A percentile compares a stretch with the other conserved stretches of the same genome.
Conservation (phyloP, 2,888 invertebrate species). For the Rotaria socialis region DNA sequence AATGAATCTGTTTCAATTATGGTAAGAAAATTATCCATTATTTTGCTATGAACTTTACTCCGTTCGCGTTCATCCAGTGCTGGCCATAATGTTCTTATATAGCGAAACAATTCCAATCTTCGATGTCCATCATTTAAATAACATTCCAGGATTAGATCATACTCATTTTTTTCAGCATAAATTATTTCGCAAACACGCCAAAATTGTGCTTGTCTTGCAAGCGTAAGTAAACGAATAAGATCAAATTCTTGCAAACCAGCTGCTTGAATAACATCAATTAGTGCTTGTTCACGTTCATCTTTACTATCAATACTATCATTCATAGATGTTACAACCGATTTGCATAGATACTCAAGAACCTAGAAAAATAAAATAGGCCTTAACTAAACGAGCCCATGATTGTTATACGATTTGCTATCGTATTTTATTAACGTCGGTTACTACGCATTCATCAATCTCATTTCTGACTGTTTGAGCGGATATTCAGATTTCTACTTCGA, state of each 20-base stretch:
- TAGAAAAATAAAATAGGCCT: conserved; percentile 47
- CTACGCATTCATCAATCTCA: too few species aligned
- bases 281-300: conserved; percentile 71
- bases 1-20: conserved; percentile 25
- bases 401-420: too few species aligned
- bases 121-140: conserved; percentile 68
- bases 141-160: conserved; percentile 68
- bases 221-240: conserved; percentile 64
- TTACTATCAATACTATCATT: conserved; percentile 57
- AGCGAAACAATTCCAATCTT: conserved; percentile 55
- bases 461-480: too few species aligned
- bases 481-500: too few species aligned
- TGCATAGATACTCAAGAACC: conserved; percentile 63
- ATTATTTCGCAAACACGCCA: conserved; percentile 70
- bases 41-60: neutral
- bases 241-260: conserved; percentile 66
- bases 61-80: conserved; percentile 34
- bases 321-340: conserved; percentile 50
- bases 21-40: neutral
- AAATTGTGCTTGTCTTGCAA: conserved; percentile 68
- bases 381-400: too few species aligned
- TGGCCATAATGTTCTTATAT: conserved; percentile 30
- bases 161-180: conserved; percentile 66
- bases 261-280: conserved; percentile 65
- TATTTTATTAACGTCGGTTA: too few species aligned